Percentiles rank a stretch among this genome's conserved stretches.
Evolutionary conservation across 2,113 vertebrate genomes (phyloP).

Genomic region (Pantherophis guttatus): DNA sequence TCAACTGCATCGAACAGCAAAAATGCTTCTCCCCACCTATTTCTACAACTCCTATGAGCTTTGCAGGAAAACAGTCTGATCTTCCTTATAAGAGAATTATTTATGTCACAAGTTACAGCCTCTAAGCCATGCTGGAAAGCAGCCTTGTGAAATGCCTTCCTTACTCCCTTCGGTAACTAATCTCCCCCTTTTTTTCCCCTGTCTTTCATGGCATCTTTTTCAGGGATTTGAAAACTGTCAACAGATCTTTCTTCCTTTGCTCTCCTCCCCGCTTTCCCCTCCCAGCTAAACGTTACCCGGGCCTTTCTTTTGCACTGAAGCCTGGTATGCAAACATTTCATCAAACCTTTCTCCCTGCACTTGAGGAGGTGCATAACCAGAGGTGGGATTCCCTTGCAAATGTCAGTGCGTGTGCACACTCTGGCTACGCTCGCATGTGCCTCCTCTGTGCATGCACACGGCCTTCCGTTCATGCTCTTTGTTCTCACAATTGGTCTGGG

Average conservation of each 20-base stretch:
- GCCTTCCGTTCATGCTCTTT: too few relatives aligned
- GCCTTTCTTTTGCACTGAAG: neutral
- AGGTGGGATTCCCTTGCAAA: too few relatives aligned
- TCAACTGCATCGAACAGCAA: neutral
- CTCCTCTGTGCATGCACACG: too few relatives aligned
- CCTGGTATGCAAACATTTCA: neutral
- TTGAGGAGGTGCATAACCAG: neutral
- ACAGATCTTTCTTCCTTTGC: neutral
- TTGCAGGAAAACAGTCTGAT: neutral
- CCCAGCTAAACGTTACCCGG: neutral
- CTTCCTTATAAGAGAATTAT: neutral
- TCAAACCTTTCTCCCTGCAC: neutral
- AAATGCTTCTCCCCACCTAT: neutral
- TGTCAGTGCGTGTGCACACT: fast-evolving
- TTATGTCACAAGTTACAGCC: neutral
- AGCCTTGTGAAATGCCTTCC: neutral
- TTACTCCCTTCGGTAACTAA: neutral
- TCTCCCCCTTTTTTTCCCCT: neutral
- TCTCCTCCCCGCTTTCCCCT: neutral
- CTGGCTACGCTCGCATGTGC: too few relatives aligned
- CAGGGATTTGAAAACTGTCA: neutral
- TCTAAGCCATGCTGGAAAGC: neutral
- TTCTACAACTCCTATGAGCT: neutral
- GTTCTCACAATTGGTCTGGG: too few relatives aligned
- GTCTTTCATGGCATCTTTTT: neutral